Evolutionary conservation across 2,888 invertebrate species (phyloP).

Genomic region (Polyommatus iphigenia): DNA sequence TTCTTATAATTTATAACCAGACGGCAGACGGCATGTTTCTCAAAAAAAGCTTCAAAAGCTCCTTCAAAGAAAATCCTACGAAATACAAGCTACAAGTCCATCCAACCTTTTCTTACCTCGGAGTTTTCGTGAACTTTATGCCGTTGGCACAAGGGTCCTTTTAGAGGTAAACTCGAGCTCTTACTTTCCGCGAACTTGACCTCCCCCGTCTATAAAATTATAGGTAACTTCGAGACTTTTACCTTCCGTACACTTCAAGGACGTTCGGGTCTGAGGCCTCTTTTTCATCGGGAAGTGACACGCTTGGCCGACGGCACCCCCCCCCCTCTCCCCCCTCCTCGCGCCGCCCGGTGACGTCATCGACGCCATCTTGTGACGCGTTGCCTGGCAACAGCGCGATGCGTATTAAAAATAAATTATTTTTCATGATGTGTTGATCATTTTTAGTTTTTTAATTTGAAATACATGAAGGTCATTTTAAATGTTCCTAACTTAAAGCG

Average conservation of each 20-base stretch:
- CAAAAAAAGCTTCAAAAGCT: not conserved
- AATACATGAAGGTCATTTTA: too few relatives aligned
- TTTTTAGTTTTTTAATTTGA: not conserved
- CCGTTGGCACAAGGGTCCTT: not conserved
- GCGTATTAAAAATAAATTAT: constrained; percentile 31
- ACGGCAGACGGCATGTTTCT: not conserved
- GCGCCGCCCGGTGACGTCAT: constrained; percentile 66
- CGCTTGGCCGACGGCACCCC: constrained; percentile 67
- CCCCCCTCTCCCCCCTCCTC: constrained; percentile 54
- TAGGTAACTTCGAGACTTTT: constrained; percentile 43
- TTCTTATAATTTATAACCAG: not conserved
- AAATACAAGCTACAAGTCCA: not conserved
- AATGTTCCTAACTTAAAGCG: too few relatives aligned
- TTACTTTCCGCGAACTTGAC: constrained; percentile 23
- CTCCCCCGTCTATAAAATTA: constrained; percentile 3
- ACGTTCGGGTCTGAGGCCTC: constrained; percentile 64
- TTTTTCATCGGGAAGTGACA: constrained; percentile 76
- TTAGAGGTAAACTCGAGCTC: not conserved
- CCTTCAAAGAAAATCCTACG: not conserved
- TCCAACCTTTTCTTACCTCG: not conserved
- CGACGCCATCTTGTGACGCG: constrained; percentile 76
- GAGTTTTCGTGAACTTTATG: not conserved
- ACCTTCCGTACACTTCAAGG: constrained; percentile 65
- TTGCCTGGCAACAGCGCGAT: constrained; percentile 64
- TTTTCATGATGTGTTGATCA: not conserved